These are phyloP conservation scores for Cheilosia grossa DNA, from an alignment of 2,888 invertebrate species.

Conservation along the genomic window DNA sequence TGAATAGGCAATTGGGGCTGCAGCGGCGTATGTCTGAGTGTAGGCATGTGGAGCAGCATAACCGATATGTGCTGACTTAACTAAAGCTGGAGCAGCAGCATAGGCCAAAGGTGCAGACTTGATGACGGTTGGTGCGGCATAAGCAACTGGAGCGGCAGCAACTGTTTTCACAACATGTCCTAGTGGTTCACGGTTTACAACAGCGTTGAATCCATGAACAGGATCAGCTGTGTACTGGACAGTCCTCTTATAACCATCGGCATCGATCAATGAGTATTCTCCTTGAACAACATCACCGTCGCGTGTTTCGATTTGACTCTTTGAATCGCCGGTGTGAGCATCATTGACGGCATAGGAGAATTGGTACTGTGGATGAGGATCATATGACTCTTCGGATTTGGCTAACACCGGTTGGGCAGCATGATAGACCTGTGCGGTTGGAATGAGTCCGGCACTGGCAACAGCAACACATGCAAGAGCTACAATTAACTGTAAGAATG, in stretches of 20 bases:
- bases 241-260: slow-evolving; percentile 81
- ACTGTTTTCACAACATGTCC: slow-evolving; percentile 28
- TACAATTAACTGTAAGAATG: slow-evolving; percentile 78
- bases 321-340: slow-evolving; percentile 80
- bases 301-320: slow-evolving; percentile 81
- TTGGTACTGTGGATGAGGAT: slow-evolving; percentile 79
- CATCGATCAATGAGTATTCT: slow-evolving; percentile 81
- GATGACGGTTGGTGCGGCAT: slow-evolving; percentile 62
- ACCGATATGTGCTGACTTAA: slow-evolving; percentile 23
- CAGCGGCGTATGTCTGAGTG: slow-evolving; percentile 34
- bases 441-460: slow-evolving; percentile 78
- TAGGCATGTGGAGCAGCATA: slow-evolving; percentile 10
- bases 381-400: slow-evolving; percentile 71
- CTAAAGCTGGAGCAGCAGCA: slow-evolving; percentile 3
- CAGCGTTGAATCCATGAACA: slow-evolving; percentile 81
- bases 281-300: slow-evolving; percentile 82
- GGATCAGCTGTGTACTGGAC: slow-evolving; percentile 80
- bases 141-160: slow-evolving; percentile 36
- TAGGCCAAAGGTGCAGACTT: slow-evolving; percentile 20
- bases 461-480: slow-evolving; percentile 80
- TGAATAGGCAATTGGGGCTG: slow-evolving; percentile 30
- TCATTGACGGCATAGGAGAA: slow-evolving; percentile 81
- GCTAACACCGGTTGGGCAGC: slow-evolving; percentile 76
- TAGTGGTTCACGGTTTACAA: slow-evolving; percentile 79
- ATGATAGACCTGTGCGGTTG: slow-evolving; percentile 41